Evolutionary conservation across 2,113 vertebrate species (phyloP), one percentile per base, ranked within the genome.

Genomic region (Eptesicus fuscus): DNA sequence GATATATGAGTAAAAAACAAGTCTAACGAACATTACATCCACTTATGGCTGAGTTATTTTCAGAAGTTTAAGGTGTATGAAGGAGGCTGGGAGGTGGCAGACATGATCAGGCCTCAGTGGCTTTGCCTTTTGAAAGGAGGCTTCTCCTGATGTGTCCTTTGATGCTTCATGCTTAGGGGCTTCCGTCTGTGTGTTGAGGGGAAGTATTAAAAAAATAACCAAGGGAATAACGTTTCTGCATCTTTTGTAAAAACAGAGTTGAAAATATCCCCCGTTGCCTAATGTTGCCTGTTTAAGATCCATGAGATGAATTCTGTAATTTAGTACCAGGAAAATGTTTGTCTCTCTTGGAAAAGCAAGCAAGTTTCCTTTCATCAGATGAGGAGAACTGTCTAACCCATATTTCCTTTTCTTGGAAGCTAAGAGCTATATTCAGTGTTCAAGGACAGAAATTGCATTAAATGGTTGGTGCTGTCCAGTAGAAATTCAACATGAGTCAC

Each of bases 331-430:
- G 63, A 76, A 95, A 80, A 96, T 76, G 53, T 79, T 82, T 87
- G 18, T 83, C 22, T 82, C n/a, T 74, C 56, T 51, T 83, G 49
- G 61, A 94, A 91, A 74, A 83, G 35, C 16, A 92, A 77, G 17
- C 16, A 93, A 89, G 42, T 73, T 83, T 91, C 28, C 25, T 91
- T 92, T 94, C 93, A 88, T 88, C 13, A 93, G 59, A 93, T 86
- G 70, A 87, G 28, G 18, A 90, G 44, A 88, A 82, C 85, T 61
- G 40, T 85, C 53, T 79, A 67, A 74, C 16, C 40, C 44, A 4
- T 78, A 91, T 65, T 94, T 94, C 65, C 63, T 93, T 94, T 96
- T 92, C 94, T 96, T 53, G 93, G 95, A 96, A 47, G 10, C 56
- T 83, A 86, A 90, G 59, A 78, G 30, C 53, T 76, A 35, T 91